Evolutionary conservation across 2,113 vertebrate species (phyloP).

Genomic region (Guaruba guarouba): DNA sequence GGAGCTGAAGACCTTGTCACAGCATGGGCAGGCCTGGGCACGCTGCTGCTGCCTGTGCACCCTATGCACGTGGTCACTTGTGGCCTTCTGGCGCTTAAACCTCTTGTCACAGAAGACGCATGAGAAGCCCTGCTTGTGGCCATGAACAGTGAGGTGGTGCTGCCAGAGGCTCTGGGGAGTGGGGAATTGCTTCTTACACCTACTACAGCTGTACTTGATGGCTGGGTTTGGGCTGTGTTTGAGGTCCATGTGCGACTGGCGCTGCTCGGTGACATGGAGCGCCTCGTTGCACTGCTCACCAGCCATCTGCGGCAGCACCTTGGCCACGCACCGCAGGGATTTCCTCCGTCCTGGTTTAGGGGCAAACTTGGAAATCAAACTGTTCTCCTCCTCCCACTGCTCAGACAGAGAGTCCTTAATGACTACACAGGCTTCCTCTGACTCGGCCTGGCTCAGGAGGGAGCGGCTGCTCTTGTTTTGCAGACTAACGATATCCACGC

Average conservation of each 20-base stretch:
- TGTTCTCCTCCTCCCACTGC: not conserved
- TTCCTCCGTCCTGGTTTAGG: not conserved
- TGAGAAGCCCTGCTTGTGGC: not conserved
- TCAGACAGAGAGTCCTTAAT: not conserved
- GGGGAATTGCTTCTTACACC: conserved; percentile 30
- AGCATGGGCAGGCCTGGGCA: conserved; percentile 37
- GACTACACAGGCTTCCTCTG: not conserved
- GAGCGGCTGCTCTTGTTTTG: not conserved
- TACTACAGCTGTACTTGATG: conserved; percentile 1
- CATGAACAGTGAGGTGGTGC: conserved; percentile 11
- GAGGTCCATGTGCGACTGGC: not conserved
- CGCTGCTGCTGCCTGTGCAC: not conserved
- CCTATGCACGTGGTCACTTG: not conserved
- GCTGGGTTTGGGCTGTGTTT: not conserved
- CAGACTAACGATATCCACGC: accelerated
- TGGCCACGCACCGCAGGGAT: not conserved
- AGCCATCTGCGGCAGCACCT: not conserved
- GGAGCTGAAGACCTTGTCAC: conserved; percentile 53
- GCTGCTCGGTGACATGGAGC: not conserved
- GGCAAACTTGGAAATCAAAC: not conserved
- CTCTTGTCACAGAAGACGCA: conserved; percentile 29
- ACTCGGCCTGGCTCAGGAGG: not conserved
- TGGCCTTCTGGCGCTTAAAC: conserved; percentile 31
- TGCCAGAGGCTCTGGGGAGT: conserved; percentile 14
- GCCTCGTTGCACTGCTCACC: not conserved